Conservation (phyloP, 2,888 invertebrate genomes). For the Cephus pulcher region DNA sequence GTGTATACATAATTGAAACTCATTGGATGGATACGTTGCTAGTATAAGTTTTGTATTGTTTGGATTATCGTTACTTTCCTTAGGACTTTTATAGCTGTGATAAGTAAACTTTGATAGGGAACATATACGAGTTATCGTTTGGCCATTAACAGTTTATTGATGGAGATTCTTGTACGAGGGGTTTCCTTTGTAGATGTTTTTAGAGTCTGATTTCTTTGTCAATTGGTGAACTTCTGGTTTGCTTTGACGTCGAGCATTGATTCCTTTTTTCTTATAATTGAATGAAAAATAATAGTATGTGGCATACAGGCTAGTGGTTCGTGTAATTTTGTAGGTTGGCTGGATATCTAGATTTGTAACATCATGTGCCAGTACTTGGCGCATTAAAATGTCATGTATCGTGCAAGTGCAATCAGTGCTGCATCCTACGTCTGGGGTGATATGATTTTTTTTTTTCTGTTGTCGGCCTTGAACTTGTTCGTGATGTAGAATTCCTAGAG, state of each 20-base stretch:
- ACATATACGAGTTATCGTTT: not conserved
- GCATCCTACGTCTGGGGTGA: not conserved
- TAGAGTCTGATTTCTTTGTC: not conserved
- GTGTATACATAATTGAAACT: not conserved
- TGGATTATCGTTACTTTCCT: not conserved
- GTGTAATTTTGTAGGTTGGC: not conserved
- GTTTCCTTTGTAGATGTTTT: not conserved
- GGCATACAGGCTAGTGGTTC: not conserved
- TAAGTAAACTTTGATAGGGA: not conserved
- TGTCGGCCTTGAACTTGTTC: not conserved
- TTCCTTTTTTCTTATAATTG: not conserved
- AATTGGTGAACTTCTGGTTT: not conserved
- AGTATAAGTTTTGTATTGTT: not conserved
- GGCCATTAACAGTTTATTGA: not conserved
- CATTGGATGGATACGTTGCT: not conserved
- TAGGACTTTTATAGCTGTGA: not conserved
- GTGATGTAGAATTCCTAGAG: not conserved
- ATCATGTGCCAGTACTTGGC: not conserved
- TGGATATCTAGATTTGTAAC: not conserved
- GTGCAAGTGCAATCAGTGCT: not conserved
- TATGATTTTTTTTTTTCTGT: not conserved
- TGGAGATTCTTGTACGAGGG: not conserved
- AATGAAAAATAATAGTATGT: not conserved
- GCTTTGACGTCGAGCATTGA: not conserved
- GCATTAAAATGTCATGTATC: not conserved